Evolutionary conservation across 2,113 vertebrate genomes (phyloP).

Genomic region (Ovis aries): DNA sequence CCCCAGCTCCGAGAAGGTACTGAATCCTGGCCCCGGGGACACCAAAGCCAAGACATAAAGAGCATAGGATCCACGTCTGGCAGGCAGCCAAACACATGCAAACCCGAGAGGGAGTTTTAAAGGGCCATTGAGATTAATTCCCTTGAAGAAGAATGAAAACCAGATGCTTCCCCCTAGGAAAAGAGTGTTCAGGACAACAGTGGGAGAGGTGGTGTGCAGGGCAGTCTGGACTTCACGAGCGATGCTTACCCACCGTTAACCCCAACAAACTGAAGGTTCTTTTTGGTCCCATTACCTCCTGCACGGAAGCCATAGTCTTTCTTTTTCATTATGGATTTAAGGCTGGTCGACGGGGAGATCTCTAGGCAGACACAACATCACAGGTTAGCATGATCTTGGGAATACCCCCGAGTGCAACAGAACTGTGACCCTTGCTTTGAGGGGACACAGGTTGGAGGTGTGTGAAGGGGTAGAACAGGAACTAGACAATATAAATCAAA

Average conservation of each 20-base stretch:
- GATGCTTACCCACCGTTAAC: slow-evolving; percentile 99
- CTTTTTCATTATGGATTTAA: slow-evolving; percentile 99
- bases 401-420: not conserved
- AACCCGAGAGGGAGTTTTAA: not conserved
- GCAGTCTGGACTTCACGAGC: slow-evolving; percentile 59
- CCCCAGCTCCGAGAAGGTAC: not conserved
- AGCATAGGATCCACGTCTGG: not conserved
- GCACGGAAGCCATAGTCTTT: slow-evolving; percentile 90
- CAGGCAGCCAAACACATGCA: slow-evolving; percentile 39
- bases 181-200: not conserved
- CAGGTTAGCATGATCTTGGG: slow-evolving; percentile 66
- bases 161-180: slow-evolving; percentile 41
- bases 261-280: slow-evolving; percentile 99
- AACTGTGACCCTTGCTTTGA: not conserved
- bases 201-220: slow-evolving; percentile 24
- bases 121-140: not conserved
- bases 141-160: slow-evolving; percentile 31
- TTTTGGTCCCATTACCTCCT: slow-evolving; percentile 92
- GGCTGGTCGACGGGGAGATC: slow-evolving; percentile 84
- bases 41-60: not conserved
- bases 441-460: not conserved
- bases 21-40: not conserved
- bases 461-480: not conserved
- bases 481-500: not conserved
- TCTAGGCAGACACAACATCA: slow-evolving; percentile 82